Evolutionary conservation across 2,113 vertebrate genomes (phyloP).

Genomic region (Phainopepla nitens): DNA sequence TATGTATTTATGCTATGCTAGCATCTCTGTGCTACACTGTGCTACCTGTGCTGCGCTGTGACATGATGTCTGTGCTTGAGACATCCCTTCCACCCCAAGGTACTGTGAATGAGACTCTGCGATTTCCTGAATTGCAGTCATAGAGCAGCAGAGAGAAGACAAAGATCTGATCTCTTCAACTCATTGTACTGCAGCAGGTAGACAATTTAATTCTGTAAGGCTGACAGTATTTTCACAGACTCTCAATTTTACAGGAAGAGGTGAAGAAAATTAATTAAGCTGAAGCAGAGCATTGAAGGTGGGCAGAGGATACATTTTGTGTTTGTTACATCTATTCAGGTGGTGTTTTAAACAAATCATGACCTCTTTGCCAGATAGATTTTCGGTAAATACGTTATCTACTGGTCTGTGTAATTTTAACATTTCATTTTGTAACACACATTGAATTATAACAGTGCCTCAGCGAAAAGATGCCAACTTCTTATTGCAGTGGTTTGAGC

Average conservation of each 20-base stretch:
- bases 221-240: neutral
- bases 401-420: slow-evolving; percentile 18
- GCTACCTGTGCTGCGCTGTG: neutral
- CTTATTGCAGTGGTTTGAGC: slow-evolving; percentile 3
- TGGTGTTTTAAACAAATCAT: neutral
- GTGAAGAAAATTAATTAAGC: slow-evolving; percentile 30
- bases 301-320: neutral
- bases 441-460: neutral
- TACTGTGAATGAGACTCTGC: neutral
- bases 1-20: neutral
- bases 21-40: fast-evolving
- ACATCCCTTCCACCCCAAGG: neutral
- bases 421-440: slow-evolving; percentile 14
- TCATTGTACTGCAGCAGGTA: neutral
- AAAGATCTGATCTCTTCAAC: neutral
- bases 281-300: neutral
- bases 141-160: neutral
- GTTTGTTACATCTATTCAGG: neutral
- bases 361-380: neutral
- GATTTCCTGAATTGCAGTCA: neutral
- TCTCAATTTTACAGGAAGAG: neutral
- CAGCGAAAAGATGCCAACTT: neutral
- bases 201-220: neutral
- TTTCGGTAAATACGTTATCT: neutral
- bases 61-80: neutral